phyloP scores from a whole-genome alignment of 1,140 invertebrate genomes.

The Drosophila yakuba region DNA sequence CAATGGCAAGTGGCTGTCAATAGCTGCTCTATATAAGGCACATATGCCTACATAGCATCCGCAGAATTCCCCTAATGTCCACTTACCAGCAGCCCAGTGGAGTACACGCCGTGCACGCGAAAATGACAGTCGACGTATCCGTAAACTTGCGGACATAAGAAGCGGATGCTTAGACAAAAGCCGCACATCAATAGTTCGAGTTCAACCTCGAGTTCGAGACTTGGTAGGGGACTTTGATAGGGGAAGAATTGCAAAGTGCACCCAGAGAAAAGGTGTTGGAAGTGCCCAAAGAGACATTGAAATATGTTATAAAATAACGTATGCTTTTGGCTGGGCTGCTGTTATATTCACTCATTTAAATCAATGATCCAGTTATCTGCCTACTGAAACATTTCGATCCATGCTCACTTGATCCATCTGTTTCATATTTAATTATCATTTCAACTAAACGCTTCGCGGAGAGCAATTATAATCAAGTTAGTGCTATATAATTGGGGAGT shows the following conservation, averaged over 20 bases:
- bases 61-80: slow-evolving; percentile 77
- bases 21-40: slow-evolving; percentile 74
- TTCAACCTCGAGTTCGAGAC: not conserved
- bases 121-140: slow-evolving; percentile 45
- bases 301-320: too few species aligned
- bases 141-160: slow-evolving; percentile 12
- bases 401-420: not conserved
- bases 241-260: slow-evolving; percentile 10
- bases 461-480: not conserved
- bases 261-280: slow-evolving; percentile 1
- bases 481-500: not conserved
- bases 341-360: not conserved
- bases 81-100: slow-evolving; percentile 73
- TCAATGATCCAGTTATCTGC: not conserved
- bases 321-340: too few species aligned
- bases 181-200: slow-evolving; percentile 29
- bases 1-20: slow-evolving; percentile 66
- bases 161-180: slow-evolving; percentile 16
- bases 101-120: slow-evolving; percentile 75
- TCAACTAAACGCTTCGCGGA: not conserved
- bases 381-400: not conserved
- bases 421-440: too few species aligned
- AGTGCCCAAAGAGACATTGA: too few species aligned
- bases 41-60: slow-evolving; percentile 65
- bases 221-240: not conserved